Base-by-base conservation (phyloP, 2,888 invertebrate species). In the Chydorus sphaericus region DNA sequence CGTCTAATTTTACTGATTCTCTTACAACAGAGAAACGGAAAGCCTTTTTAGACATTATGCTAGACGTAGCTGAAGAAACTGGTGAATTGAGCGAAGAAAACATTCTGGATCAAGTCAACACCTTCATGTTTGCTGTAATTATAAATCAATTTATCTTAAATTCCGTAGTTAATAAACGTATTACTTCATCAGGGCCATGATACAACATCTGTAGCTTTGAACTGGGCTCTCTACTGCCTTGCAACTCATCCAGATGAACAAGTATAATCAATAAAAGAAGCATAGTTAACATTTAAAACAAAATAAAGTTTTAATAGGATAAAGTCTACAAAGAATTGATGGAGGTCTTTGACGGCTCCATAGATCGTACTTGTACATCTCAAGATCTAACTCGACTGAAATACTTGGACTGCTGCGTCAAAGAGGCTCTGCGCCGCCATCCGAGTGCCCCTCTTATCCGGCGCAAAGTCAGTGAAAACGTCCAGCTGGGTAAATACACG, bases 321-420 rank as follows among this genome's bases (percentile, higher is more conserved):
- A 81, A 80, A 64, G 83, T 85, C 4, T 72, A 81, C 52, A 79
- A 83, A 60, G 86, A 87, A 68, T 64, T 87, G 33, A 77, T 85
- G 62, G 75, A 76, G 56, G 84, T 87, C 62, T 87, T 87, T 65
- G 82, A 83, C 33, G 81, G 81, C 62, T 81, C 83, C 0, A n/a
- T n/a, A n/a, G 79, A 85, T 64, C 77, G 86, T 20, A 80, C 82
- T 3, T 81, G 81, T 48, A 85, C 85, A 14, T 85, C 83, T 72
- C 81, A 83, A 64, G 87, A 88, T 62, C 85, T 86, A 1, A 67
- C 85, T n/a, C 82, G 85, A 69, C 85, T 87, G 85, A 87, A 87
- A 69, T 86, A 85, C 65, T 70, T 87, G 62, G 87, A 87, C 69
- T 76, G 85, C 59, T 85, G 85, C 59, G 75, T 87, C 50, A 79